Conservation (phyloP, 2,888 invertebrate genomes). For the Hedya salicella region DNA sequence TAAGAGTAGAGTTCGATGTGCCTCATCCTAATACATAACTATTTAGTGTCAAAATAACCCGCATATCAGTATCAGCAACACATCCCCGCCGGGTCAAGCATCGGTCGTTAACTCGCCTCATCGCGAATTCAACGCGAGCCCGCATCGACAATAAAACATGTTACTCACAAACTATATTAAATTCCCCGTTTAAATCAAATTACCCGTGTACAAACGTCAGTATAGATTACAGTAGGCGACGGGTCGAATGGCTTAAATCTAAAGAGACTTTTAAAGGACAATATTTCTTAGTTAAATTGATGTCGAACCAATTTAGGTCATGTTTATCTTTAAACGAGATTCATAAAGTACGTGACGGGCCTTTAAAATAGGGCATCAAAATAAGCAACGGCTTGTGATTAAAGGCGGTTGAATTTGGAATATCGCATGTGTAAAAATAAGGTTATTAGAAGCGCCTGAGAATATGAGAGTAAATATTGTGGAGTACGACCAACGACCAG, state of each 20-base stretch:
- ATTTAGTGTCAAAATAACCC: not conserved
- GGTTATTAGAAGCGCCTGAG: conserved; percentile 20
- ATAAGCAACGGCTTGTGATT: conserved; percentile 31
- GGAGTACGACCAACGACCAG: conserved; percentile 22
- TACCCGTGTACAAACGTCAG: conserved; percentile 12
- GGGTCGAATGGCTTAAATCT: conserved; percentile 27
- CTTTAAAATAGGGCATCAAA: conserved; percentile 37
- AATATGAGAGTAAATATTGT: conserved; percentile 35
- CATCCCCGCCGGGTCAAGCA: conserved; percentile 12
- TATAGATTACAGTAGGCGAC: conserved; percentile 5
- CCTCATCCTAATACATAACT: not conserved
- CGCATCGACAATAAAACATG: conserved; percentile 34
- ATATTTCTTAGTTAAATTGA: conserved; percentile 38
- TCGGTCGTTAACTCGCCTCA: conserved; percentile 29
- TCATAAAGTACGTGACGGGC: conserved; percentile 33
- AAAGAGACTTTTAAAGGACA: conserved; percentile 17
- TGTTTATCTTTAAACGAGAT: conserved; percentile 37
- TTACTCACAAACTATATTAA: conserved; percentile 32
- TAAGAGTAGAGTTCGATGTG: not conserved
- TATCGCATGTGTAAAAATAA: conserved; percentile 40
- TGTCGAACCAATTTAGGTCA: conserved; percentile 33
- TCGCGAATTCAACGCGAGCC: conserved; percentile 37
- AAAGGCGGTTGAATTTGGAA: conserved; percentile 28
- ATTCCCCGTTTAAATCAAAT: conserved; percentile 24
- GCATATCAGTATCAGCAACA: conserved; percentile 22